Conservation (phyloP, 2,113 vertebrate genomes). For the Elephantulus edwardii region DNA sequence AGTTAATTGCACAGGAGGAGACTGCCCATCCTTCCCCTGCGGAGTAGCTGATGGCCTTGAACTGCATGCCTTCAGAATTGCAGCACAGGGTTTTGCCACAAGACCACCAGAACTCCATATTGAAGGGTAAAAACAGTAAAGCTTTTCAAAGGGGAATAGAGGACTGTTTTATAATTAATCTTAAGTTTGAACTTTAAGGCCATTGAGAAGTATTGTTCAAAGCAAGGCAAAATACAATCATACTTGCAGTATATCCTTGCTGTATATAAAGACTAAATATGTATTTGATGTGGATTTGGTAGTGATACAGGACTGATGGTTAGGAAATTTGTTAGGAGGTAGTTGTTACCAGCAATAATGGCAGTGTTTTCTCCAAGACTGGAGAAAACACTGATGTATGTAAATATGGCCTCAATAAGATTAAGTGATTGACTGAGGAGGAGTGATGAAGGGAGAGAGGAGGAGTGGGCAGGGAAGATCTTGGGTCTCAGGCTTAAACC, state of each 20-base stretch:
- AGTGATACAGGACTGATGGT: not conserved
- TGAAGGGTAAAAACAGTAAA: not conserved
- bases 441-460: not conserved
- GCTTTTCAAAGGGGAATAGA: not conserved
- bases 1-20: too few species aligned
- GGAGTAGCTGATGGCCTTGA: too few species aligned
- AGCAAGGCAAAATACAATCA: not conserved
- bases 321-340: not conserved
- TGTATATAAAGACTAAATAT: not conserved
- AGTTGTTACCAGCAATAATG: not conserved
- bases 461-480: not conserved
- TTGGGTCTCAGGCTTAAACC: not conserved
- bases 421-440: not conserved
- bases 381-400: not conserved
- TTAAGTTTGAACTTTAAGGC: not conserved
- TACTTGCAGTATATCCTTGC: not conserved
- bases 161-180: not conserved
- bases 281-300: too few species aligned
- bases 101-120: too few species aligned
- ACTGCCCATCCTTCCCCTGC: too few species aligned
- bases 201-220: not conserved
- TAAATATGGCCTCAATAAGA: not conserved
- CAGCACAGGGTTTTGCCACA: too few species aligned
- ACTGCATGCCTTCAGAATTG: too few species aligned
- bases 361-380: not conserved